Percentiles rank a stretch among this genome's conserved stretches.
phyloP scores from a whole-genome alignment of 1,140 invertebrate genomes.

The Stratiolaelaps scimitus region DNA sequence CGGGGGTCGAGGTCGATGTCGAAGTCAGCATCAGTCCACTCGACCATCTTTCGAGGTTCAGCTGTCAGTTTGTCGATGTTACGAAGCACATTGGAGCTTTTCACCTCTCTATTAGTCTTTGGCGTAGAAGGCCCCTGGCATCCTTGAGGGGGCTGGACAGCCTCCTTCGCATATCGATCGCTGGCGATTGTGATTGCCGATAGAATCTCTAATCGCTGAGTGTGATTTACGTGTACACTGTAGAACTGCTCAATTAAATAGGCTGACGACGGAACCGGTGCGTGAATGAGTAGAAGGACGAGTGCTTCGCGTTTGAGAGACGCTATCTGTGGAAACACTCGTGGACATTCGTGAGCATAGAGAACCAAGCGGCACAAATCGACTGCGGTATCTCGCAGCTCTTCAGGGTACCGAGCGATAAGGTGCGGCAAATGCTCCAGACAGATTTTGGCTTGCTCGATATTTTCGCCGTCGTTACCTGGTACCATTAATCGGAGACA shows the following conservation, averaged over 20 bases:
- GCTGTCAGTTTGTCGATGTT: background rate
- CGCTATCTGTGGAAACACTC: conserved; percentile 10
- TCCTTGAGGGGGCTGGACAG: background rate
- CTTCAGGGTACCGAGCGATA: background rate
- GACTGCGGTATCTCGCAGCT: background rate
- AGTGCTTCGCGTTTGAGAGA: conserved; percentile 6
- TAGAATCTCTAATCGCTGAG: conserved; percentile 1
- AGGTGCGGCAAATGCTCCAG: conserved; percentile 21
- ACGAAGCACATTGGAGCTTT: background rate
- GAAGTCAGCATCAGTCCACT: no score
- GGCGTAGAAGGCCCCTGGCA: background rate
- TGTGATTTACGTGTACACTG: conserved; percentile 13
- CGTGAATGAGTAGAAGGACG: conserved; percentile 15
- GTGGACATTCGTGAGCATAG: background rate
- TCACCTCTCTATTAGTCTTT: background rate
- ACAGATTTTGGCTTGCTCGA: conserved; percentile 18
- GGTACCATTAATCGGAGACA: background rate
- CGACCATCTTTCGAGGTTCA: background rate
- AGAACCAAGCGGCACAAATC: background rate
- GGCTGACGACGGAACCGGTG: background rate
- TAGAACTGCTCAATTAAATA: conserved; percentile 6
- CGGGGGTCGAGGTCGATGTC: background rate
- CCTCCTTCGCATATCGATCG: conserved; percentile 21
- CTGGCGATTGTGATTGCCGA: conserved; percentile 13
- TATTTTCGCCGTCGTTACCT: conserved; percentile 6